Base-by-base conservation (phyloP, 2,888 invertebrate genomes). In the Eilema caniola region DNA sequence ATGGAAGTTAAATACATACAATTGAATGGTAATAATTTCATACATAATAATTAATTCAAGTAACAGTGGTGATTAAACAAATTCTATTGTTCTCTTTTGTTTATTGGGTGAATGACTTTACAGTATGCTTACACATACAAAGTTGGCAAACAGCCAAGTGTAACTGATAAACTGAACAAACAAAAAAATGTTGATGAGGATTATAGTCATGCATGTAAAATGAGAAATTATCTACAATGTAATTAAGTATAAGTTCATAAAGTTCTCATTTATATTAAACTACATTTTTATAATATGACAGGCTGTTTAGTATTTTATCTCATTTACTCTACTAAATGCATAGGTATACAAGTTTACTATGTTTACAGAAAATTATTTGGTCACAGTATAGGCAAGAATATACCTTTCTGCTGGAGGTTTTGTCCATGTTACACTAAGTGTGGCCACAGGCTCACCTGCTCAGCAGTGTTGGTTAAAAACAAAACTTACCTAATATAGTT, bases 401-500 rank as follows among this genome's bases (percentile, higher is more conserved):
- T n/a, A 53, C 53, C n/a, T n/a, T 0, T 53, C n/a, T n/a, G 20
- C 20, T 47, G 47, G 47, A 47, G 20, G 47, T 53, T 53, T 53
- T 53, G 53, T 2, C 10, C 16, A 53, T 53, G 8, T n/a, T 53
- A 53, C 20, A 53, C 20, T 5, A 7, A n/a, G n/a, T 53, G 53
- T 53, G 3, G n/a, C 53, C 53, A 53, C n/a, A 53, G 53, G 53
- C 53, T n/a, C n/a, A 53, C n/a, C 53, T 53, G 10, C n/a, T 53
- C n/a, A 53, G 20, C 47, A 47, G 20, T 47, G 47, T 47, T 53
- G 8, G 47, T 47, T 47, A n/a, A n/a, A 1, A n/a, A n/a, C n/a
- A 28, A n/a, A 59, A 16, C 33, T 66, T 88, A 95, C 95, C 95
- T 96, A 62, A 98, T 97, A 84, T 98, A 97, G 79, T 98, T 98